Percentiles rank a stretch among this genome's conserved stretches.
Conservation (phyloP, 2,888 invertebrate genomes). For the Ypsolopha sequella region DNA sequence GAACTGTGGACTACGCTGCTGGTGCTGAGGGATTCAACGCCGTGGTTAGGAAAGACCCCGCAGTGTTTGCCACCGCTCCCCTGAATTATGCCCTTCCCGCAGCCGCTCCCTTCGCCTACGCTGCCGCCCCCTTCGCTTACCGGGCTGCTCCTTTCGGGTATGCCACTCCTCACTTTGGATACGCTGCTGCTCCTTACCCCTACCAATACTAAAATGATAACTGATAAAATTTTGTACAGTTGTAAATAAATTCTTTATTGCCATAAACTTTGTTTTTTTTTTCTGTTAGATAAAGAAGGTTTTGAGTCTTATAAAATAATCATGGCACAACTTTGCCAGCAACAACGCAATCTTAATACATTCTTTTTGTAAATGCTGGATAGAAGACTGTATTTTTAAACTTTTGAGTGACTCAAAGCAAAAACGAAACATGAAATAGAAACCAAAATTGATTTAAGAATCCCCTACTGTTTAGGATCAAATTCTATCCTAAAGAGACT, state of each 20-base stretch:
- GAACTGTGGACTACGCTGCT: slow-evolving; percentile 70
- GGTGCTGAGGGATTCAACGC: slow-evolving; percentile 69
- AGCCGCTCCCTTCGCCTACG: slow-evolving; percentile 12
- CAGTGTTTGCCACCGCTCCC: slow-evolving; percentile 27
- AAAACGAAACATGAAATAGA: too few relatives aligned
- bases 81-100: slow-evolving; percentile 18
- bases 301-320: too few relatives aligned
- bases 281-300: too few relatives aligned
- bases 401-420: too few relatives aligned
- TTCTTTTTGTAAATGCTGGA: too few relatives aligned
- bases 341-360: too few relatives aligned
- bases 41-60: slow-evolving; percentile 63
- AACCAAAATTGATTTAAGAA: too few relatives aligned
- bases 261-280: background rate
- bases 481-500: too few relatives aligned
- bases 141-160: slow-evolving; percentile 15
- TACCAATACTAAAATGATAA: background rate
- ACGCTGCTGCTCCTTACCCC: slow-evolving; percentile 10
- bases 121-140: slow-evolving; percentile 16
- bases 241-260: slow-evolving; percentile 1
- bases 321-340: too few relatives aligned
- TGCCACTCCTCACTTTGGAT: slow-evolving; percentile 15
- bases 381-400: too few relatives aligned
- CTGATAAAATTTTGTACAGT: background rate
- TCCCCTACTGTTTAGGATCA: too few relatives aligned